These are phyloP conservation scores for Drosophila paucipuncta DNA, from an alignment of 2,888 invertebrate species.

Conservation along the genomic window DNA sequence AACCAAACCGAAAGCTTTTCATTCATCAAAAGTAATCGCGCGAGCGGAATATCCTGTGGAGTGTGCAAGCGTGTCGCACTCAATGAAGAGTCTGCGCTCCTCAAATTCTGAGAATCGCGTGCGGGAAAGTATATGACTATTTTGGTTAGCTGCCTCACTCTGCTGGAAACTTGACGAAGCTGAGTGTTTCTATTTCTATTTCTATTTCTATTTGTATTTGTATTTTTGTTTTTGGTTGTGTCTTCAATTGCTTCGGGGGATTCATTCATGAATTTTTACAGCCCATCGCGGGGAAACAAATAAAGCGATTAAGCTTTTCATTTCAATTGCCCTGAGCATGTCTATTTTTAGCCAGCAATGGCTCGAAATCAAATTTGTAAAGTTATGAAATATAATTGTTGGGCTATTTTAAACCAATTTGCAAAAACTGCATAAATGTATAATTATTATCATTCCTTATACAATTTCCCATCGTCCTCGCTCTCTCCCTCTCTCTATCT, in stretches of 20 bases:
- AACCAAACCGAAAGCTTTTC: conserved; percentile 78
- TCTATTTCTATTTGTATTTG: conserved; percentile 21
- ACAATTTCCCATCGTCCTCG: not conserved
- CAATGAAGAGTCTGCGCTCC: conserved; percentile 72
- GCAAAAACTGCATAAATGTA: not conserved
- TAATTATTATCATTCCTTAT: not conserved
- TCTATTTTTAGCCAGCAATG: conserved; percentile 60
- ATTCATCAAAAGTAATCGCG: conserved; percentile 80
- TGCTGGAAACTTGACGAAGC: conserved; percentile 68
- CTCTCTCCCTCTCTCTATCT: not conserved
- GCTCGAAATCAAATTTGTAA: conserved; percentile 14
- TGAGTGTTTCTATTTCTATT: conserved; percentile 17
- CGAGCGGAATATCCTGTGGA: conserved; percentile 27
- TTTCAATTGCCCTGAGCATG: conserved; percentile 60
- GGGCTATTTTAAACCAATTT: not conserved
- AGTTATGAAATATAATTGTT: conserved; percentile 14
- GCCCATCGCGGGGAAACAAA: conserved; percentile 51
- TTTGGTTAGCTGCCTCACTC: conserved; percentile 46
- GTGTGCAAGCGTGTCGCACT: conserved; percentile 17
- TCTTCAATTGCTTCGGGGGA: conserved; percentile 61
- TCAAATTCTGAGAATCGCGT: conserved; percentile 49
- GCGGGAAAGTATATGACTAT: conserved; percentile 50
- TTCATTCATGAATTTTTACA: conserved; percentile 78
- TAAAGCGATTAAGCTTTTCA: conserved; percentile 69
- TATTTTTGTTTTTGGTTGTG: conserved; percentile 16